Percentiles rank a stretch among this genome's conserved stretches.
phyloP scores from a whole-genome alignment of 2,888 invertebrate genomes.

The Strigamia maritima region DNA sequence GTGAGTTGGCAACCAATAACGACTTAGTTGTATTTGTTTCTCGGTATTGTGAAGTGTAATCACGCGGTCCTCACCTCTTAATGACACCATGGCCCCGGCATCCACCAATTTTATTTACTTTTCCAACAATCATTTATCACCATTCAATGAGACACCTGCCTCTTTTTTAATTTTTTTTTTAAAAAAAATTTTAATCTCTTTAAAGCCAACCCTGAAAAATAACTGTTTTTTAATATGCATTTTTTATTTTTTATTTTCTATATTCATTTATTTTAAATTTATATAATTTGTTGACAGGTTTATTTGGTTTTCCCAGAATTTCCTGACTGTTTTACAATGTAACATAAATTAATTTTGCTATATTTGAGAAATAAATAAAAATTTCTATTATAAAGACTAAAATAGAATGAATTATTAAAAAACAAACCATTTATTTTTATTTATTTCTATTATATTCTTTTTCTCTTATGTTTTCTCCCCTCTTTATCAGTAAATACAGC shows the following conservation, averaged over 20 bases:
- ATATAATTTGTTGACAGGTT: slow-evolving; percentile 16
- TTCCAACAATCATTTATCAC: slow-evolving; percentile 16
- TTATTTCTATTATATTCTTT: not conserved
- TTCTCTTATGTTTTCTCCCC: not conserved
- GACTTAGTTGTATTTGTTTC: slow-evolving; percentile 16
- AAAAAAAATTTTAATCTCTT: not conserved
- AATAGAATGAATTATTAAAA: not conserved
- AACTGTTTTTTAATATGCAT: slow-evolving; percentile 8
- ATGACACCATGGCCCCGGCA: slow-evolving; percentile 7
- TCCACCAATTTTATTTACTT: slow-evolving; percentile 19
- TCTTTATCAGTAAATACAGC: slow-evolving; percentile 16
- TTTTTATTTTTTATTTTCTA: too few species aligned
- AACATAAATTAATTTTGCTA: not conserved
- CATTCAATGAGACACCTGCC: slow-evolving; percentile 15
- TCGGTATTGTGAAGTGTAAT: slow-evolving; percentile 16
- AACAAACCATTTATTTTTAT: slow-evolving; percentile 1
- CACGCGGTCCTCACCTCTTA: slow-evolving; percentile 23
- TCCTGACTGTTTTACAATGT: not conserved
- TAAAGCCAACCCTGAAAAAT: not conserved
- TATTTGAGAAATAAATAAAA: too few species aligned
- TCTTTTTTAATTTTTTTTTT: not conserved
- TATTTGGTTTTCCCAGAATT: not conserved
- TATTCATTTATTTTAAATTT: not conserved
- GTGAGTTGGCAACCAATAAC: slow-evolving; percentile 19
- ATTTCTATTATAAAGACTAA: too few species aligned